These are phyloP conservation scores for Petrocephalus microphthalmus DNA, from an alignment of 2,113 vertebrate genomes.

Conservation along the genomic window DNA sequence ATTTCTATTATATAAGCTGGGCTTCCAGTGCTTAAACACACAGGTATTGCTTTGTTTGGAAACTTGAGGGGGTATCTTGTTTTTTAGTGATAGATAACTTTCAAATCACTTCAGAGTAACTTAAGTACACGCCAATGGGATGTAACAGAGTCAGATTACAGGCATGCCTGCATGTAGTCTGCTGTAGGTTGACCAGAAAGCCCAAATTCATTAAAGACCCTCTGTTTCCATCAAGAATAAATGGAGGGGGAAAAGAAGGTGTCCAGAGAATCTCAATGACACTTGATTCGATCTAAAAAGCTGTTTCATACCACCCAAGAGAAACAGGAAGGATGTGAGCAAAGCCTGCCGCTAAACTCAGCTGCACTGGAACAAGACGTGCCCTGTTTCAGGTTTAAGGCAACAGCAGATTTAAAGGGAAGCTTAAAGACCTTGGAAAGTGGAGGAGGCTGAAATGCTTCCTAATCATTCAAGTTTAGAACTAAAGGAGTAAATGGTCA, in stretches of 20 bases:
- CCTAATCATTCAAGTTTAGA: slow-evolving; percentile 62
- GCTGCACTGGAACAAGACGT: slow-evolving; percentile 65
- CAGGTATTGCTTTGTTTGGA: slow-evolving; percentile 45
- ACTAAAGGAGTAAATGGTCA: slow-evolving; percentile 50
- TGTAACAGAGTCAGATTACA: slow-evolving; percentile 76
- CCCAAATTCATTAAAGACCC: slow-evolving; percentile 65
- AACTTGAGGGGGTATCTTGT: slow-evolving; percentile 39
- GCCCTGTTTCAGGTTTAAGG: slow-evolving; percentile 68
- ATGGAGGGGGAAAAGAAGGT: slow-evolving; percentile 39
- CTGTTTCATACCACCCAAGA: slow-evolving; percentile 68
- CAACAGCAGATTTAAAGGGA: slow-evolving; percentile 69
- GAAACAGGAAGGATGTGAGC: slow-evolving; percentile 60
- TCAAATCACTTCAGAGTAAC: slow-evolving; percentile 52
- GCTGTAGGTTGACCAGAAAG: slow-evolving; percentile 65
- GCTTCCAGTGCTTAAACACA: slow-evolving; percentile 41
- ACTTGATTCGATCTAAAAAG: slow-evolving; percentile 71
- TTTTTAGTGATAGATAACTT: slow-evolving; percentile 53
- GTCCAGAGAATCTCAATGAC: slow-evolving; percentile 65
- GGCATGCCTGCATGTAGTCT: slow-evolving; percentile 58
- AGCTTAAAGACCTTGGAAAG: slow-evolving; percentile 59
- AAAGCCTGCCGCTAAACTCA: slow-evolving; percentile 61
- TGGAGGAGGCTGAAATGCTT: slow-evolving; percentile 39
- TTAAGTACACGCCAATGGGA: slow-evolving; percentile 60
- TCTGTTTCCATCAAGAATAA: slow-evolving; percentile 58
- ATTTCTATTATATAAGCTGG: slow-evolving; percentile 25